Evolutionary conservation across 2,797 vertebrate species (phyloP).

Genomic region (Parotocinclus haroldoi): DNA sequence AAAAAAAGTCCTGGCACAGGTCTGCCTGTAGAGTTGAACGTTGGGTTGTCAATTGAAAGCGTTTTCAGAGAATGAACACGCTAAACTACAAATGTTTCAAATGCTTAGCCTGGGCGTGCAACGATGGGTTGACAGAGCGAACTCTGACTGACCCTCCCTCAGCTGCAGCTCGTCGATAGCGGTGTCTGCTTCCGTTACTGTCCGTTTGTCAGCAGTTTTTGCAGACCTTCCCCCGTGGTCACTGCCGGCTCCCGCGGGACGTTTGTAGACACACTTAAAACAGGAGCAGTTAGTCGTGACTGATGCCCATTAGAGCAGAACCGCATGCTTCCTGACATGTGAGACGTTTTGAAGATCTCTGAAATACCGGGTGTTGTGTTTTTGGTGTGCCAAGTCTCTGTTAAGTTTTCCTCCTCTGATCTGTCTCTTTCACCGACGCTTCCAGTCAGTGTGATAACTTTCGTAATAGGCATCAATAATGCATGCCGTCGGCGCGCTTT

Average conservation of each 20-base stretch:
- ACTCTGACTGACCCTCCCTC: slow-evolving; percentile 32
- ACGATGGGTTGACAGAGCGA: neutral
- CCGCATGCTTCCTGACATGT: slow-evolving; percentile 70
- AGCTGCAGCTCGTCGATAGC: neutral
- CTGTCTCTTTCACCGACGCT: slow-evolving; percentile 26
- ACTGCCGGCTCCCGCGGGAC: neutral
- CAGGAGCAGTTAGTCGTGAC: slow-evolving; percentile 60
- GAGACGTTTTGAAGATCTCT: slow-evolving; percentile 50
- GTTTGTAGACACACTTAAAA: slow-evolving; percentile 44
- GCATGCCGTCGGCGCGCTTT: slow-evolving; percentile 47
- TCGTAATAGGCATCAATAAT: slow-evolving; percentile 75
- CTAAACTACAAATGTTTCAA: too few relatives aligned
- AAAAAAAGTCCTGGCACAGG: too few relatives aligned
- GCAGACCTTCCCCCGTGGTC: slow-evolving; percentile 9
- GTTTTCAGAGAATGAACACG: too few relatives aligned
- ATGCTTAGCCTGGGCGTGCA: too few relatives aligned
- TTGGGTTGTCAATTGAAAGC: too few relatives aligned
- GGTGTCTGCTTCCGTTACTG: slow-evolving; percentile 12
- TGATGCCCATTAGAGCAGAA: slow-evolving; percentile 70
- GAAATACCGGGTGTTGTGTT: too few relatives aligned
- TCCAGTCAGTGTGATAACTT: slow-evolving; percentile 57
- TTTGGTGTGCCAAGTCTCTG: too few relatives aligned
- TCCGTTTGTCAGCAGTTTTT: slow-evolving; percentile 33
- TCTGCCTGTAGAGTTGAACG: too few relatives aligned
- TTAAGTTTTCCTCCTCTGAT: neutral